phyloP scores from a whole-genome alignment of 1,140 invertebrate genomes.

The Drosophila simulans region DNA sequence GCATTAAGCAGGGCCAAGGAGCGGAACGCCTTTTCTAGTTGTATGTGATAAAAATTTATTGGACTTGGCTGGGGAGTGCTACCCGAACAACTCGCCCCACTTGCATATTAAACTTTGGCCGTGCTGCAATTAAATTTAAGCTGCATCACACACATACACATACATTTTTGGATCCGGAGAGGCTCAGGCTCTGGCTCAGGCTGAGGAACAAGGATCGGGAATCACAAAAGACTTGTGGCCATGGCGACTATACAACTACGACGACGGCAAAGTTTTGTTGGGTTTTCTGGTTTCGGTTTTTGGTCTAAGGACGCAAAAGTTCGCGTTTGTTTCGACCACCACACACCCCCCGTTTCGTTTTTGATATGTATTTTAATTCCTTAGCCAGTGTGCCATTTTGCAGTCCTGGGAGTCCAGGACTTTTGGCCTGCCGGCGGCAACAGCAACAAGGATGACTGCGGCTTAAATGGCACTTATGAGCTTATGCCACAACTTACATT shows the following conservation, averaged over 20 bases:
- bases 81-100: not conserved
- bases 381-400: constrained; percentile 68
- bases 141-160: constrained; percentile 60
- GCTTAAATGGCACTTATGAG: constrained; percentile 83
- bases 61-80: constrained; percentile 15
- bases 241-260: constrained; percentile 41
- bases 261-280: constrained; percentile 71
- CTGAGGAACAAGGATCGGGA: constrained; percentile 41
- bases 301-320: constrained; percentile 71
- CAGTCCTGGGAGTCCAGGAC: constrained; percentile 47
- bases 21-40: constrained; percentile 27
- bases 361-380: constrained; percentile 82
- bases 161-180: not conserved
- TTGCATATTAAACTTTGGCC: constrained; percentile 67
- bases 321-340: constrained; percentile 68
- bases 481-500: constrained; percentile 83
- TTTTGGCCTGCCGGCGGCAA: constrained; percentile 44
- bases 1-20: constrained; percentile 62
- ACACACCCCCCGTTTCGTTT: constrained; percentile 22
- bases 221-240: constrained; percentile 59
- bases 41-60: constrained; percentile 77
- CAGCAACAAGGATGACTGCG: constrained; percentile 61
- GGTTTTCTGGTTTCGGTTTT: constrained; percentile 63
- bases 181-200: constrained; percentile 13
- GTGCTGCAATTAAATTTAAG: constrained; percentile 79